Percentiles rank a stretch among this genome's conserved stretches.
These are phyloP conservation scores for Protonibea diacanthus DNA, from an alignment of 2,797 vertebrate species.

Conservation along the genomic window DNA sequence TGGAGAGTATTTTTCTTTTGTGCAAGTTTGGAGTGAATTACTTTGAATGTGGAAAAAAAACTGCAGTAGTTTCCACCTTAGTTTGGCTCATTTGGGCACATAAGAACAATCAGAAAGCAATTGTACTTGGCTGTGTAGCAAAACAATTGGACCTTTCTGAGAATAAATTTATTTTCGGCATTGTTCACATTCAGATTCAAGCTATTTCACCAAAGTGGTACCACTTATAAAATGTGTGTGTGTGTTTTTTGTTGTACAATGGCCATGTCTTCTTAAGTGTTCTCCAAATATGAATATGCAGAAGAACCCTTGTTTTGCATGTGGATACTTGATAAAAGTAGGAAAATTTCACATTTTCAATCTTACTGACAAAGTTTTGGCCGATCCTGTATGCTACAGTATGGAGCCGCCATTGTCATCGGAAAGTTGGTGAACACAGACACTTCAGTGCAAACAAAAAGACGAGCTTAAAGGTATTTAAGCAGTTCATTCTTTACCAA, in stretches of 20 bases:
- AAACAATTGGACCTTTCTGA: conserved; percentile 50
- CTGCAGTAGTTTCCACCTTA: conserved; percentile 53
- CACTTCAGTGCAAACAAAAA: conserved; percentile 1
- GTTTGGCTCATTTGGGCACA: conserved; percentile 53
- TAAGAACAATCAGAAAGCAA: conserved; percentile 59
- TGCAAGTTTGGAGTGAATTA: conserved; percentile 50
- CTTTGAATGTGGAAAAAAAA: conserved; percentile 37
- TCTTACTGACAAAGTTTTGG: not conserved
- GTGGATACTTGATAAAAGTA: not conserved
- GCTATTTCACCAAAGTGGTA: conserved; percentile 36
- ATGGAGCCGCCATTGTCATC: not conserved
- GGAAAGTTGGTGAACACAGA: not conserved
- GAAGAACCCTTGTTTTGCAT: not conserved
- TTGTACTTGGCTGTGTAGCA: conserved; percentile 39
- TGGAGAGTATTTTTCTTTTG: conserved; percentile 3
- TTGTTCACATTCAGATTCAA: conserved; percentile 50
- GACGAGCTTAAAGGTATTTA: not conserved
- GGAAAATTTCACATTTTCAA: not conserved
- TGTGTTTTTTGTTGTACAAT: conserved; percentile 6
- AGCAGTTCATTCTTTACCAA: not conserved
- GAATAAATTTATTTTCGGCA: conserved; percentile 45
- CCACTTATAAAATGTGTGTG: conserved; percentile 9
- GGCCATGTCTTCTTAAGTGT: conserved; percentile 12
- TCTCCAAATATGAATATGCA: conserved; percentile 26
- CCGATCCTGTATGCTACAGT: not conserved